phyloP scores from a whole-genome alignment of 2,888 invertebrate species.

The Harpalus rubripes region DNA sequence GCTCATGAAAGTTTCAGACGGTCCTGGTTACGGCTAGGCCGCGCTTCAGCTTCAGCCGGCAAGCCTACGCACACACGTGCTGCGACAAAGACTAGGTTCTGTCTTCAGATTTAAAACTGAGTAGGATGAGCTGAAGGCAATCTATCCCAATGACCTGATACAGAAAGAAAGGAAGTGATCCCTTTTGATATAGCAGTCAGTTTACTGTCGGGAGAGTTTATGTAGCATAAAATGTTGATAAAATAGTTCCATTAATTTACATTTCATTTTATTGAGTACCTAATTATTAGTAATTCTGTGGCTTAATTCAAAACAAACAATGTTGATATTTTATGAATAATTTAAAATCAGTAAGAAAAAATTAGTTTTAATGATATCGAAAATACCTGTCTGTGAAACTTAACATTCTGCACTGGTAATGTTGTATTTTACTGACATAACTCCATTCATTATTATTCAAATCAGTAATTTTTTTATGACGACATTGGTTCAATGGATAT shows the following conservation, averaged over 20 bases:
- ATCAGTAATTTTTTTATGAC: too few relatives aligned
- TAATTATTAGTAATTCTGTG: neutral
- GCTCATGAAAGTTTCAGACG: conserved; percentile 56
- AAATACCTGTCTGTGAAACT: too few relatives aligned
- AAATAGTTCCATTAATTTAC: neutral
- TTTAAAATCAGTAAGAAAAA: too few relatives aligned
- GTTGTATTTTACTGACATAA: too few relatives aligned
- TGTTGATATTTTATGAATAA: too few relatives aligned
- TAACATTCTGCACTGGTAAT: too few relatives aligned
- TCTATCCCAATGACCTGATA: neutral
- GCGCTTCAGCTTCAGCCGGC: neutral
- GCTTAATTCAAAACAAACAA: too few relatives aligned
- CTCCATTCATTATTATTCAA: too few relatives aligned
- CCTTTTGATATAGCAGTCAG: neutral
- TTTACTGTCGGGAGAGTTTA: neutral
- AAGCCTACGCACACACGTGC: neutral
- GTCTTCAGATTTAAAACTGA: neutral
- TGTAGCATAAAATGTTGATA: neutral
- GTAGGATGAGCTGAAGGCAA: neutral
- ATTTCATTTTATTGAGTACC: neutral
- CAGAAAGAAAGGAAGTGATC: conserved; percentile 6
- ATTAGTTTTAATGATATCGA: too few relatives aligned
- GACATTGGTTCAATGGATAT: too few relatives aligned
- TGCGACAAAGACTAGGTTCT: neutral
- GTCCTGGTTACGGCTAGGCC: neutral